Percentiles rank a stretch among this genome's conserved stretches.
Conservation (phyloP, 1,140 invertebrate species). For the Helicoverpa armigera region DNA sequence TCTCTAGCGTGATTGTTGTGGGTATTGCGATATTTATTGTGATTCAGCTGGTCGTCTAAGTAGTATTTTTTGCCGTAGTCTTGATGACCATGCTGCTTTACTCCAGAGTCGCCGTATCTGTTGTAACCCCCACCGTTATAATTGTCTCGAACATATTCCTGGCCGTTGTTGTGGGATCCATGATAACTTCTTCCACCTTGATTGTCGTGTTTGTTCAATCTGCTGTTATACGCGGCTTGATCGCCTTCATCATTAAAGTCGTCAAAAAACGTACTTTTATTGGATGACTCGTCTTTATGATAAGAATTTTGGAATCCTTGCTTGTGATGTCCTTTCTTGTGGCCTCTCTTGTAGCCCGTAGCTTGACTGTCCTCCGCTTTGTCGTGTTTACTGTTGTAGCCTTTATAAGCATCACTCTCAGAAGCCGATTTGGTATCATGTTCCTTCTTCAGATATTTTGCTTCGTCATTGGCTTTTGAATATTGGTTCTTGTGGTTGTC, state of each 20-base stretch:
- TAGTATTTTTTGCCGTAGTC: conserved; percentile 86
- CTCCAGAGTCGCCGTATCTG: conserved; percentile 82
- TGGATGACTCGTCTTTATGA: conserved; percentile 89
- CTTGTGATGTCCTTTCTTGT: conserved; percentile 89
- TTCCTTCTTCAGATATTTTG: conserved; percentile 82
- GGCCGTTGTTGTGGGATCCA: conserved; percentile 81
- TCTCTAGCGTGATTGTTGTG: conserved; percentile 79
- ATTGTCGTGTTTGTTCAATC: conserved; percentile 83
- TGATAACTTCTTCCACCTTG: conserved; percentile 82
- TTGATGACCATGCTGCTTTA: conserved; percentile 80
- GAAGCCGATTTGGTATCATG: conserved; percentile 76
- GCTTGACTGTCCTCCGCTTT: conserved; percentile 80
- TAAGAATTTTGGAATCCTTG: conserved; percentile 89
- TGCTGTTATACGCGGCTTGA: conserved; percentile 85
- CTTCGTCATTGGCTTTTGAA: conserved; percentile 81
- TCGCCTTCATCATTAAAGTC: conserved; percentile 88
- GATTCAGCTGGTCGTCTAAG: conserved; percentile 83
- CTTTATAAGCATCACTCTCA: conserved; percentile 80
- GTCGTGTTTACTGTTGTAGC: conserved; percentile 78
- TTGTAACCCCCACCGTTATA: conserved; percentile 83
- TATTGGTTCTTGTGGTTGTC: conserved; percentile 82
- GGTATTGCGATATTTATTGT: conserved; percentile 79
- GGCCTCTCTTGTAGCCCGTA: conserved; percentile 83
- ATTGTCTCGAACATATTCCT: conserved; percentile 78
- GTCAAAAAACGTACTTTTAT: conserved; percentile 89